A percentile compares a stretch with the other conserved stretches of the same genome.
Conservation (phyloP, 1,140 invertebrate species). For the Zelostemma sp. region DNA sequence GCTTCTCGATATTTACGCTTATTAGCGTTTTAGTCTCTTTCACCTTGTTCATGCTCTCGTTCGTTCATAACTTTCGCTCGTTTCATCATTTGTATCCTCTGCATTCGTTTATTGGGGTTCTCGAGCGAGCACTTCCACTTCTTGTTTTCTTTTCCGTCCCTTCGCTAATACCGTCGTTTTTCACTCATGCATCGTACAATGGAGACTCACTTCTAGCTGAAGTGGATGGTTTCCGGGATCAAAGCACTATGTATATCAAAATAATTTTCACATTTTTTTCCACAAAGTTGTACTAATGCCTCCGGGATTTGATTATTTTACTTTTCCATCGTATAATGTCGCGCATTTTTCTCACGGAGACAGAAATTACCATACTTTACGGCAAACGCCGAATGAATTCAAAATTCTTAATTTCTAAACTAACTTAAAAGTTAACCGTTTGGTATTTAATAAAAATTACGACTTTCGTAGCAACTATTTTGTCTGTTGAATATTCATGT, state of each 20-base stretch:
- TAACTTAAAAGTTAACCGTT: too few relatives aligned
- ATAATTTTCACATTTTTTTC: too few relatives aligned
- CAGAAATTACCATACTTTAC: too few relatives aligned
- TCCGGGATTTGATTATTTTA: too few relatives aligned
- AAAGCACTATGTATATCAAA: too few relatives aligned
- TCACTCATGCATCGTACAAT: not conserved
- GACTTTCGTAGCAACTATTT: too few relatives aligned
- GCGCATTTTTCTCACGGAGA: not conserved
- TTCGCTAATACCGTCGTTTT: not conserved
- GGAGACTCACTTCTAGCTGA: not conserved
- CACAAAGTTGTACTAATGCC: too few relatives aligned
- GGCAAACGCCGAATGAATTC: too few relatives aligned
- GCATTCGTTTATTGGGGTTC: not conserved
- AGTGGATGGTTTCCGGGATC: too few relatives aligned
- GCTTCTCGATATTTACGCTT: conserved; percentile 63
- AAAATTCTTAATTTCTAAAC: too few relatives aligned
- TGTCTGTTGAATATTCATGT: too few relatives aligned
- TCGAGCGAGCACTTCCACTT: not conserved
- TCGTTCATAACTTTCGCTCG: not conserved
- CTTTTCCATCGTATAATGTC: not conserved
- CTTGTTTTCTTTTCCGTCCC: not conserved
- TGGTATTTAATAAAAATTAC: too few relatives aligned
- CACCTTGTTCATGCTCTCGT: conserved; percentile 21
- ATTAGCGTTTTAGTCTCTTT: conserved; percentile 53
- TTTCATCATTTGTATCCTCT: not conserved